A percentile compares a stretch with the other conserved stretches of the same genome.
phyloP scores from a whole-genome alignment of 2,888 invertebrate species.

The Pterostichus madidus region DNA sequence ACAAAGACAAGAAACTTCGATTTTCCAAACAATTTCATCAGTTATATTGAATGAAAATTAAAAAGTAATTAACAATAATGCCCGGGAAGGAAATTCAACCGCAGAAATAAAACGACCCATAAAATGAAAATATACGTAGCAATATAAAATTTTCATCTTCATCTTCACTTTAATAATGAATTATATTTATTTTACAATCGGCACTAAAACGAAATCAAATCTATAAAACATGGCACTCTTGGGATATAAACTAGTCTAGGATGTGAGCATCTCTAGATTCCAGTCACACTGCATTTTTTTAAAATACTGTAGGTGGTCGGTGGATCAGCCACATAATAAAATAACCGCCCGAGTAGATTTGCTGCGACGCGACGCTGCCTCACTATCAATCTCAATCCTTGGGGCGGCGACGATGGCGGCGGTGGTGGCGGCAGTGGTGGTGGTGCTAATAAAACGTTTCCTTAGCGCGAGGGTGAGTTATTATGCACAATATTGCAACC shows the following conservation, averaged over 20 bases:
- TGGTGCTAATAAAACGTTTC: neutral
- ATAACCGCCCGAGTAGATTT: constrained; percentile 21
- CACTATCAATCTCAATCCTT: constrained; percentile 17
- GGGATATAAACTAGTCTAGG: neutral
- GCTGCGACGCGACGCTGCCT: neutral
- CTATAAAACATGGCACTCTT: neutral
- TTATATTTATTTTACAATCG: neutral
- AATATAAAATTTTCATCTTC: too few relatives aligned
- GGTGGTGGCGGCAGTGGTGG: neutral
- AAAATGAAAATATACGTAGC: too few relatives aligned
- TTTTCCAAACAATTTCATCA: too few relatives aligned
- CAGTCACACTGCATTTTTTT: constrained; percentile 13
- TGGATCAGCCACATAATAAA: constrained; percentile 29
- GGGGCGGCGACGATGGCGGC: neutral
- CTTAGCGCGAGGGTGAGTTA: constrained; percentile 12
- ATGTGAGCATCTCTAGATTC: neutral
- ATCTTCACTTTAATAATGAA: too few relatives aligned
- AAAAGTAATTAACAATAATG: too few relatives aligned
- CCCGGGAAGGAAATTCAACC: too few relatives aligned
- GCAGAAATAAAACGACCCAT: too few relatives aligned
- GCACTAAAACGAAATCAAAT: constrained; percentile 26
- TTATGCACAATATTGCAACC: constrained; percentile 51
- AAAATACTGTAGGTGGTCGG: constrained; percentile 7
- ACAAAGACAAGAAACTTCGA: too few relatives aligned
- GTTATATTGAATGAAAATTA: too few relatives aligned